Evolutionary conservation across 92 coral and sea anemone genomes (phyloP).

Genomic region (Phenganax marumi): DNA sequence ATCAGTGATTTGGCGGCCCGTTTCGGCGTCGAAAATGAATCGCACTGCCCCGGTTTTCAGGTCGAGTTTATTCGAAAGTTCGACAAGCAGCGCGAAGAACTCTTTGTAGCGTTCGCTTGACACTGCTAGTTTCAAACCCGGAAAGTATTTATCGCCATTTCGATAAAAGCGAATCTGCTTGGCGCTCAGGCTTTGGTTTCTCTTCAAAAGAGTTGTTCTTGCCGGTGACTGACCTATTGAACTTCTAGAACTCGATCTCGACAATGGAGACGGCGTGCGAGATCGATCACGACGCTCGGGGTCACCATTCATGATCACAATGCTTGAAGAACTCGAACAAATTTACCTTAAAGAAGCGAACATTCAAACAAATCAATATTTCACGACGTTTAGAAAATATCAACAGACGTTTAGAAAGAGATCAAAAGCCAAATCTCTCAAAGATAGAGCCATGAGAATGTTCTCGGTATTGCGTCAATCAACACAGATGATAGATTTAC

Average conservation of each 20-base stretch:
- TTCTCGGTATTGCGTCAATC: conserved; percentile 6
- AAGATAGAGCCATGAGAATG: conserved; percentile 15
- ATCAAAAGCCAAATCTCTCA: conserved; percentile 22
- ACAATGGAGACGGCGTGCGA: conserved; percentile 76
- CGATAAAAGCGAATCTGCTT: conserved; percentile 94
- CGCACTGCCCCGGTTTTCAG: conserved; percentile 92
- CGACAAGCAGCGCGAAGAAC: conserved; percentile 82
- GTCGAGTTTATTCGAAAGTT: conserved; percentile 81
- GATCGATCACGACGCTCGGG: conserved; percentile 62
- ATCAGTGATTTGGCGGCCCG: conserved; percentile 75
- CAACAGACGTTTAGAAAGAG: not conserved
- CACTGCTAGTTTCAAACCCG: conserved; percentile 91
- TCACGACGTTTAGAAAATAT: conserved; percentile 7
- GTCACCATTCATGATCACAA: conserved; percentile 81
- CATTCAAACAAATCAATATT: conserved; percentile 28
- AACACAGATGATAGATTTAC: not conserved
- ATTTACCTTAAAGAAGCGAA: conserved; percentile 15
- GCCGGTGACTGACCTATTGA: conserved; percentile 73
- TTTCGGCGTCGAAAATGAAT: conserved; percentile 69
- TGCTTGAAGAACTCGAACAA: conserved; percentile 11
- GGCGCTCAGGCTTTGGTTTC: conserved; percentile 94
- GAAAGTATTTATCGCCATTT: conserved; percentile 89
- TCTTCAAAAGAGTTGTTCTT: conserved; percentile 81
- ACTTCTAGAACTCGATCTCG: conserved; percentile 89
- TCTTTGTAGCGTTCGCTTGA: conserved; percentile 94